A percentile compares a stretch with the other conserved stretches of the same genome.
These are phyloP conservation scores for Oscarella lobularis DNA, from an alignment of 37 sponge, comb jelly and placozoan species.

Conservation along the genomic window DNA sequence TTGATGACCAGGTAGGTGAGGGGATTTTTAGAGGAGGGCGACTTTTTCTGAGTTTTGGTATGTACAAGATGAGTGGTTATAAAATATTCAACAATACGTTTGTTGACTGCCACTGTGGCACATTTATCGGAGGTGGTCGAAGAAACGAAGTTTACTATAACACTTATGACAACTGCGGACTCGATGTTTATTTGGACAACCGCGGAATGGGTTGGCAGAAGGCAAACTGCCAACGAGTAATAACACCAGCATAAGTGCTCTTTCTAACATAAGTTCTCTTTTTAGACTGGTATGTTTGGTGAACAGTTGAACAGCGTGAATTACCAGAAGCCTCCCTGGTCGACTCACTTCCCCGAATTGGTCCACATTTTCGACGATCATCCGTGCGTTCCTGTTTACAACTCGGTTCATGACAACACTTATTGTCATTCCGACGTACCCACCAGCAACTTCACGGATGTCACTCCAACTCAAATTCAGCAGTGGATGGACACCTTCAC, in stretches of 20 bases:
- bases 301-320: conserved; percentile 21
- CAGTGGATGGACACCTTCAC: not conserved
- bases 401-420: conserved; percentile 9
- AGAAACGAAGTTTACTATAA: conserved; percentile 19
- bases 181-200: conserved; percentile 24
- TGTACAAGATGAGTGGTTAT: conserved; percentile 47
- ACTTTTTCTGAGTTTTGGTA: too few relatives aligned
- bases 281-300: conserved; percentile 18
- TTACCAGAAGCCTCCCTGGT: conserved; percentile 39
- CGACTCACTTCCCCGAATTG: conserved; percentile 20
- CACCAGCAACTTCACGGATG: not conserved
- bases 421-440: conserved; percentile 10
- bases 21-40: too few relatives aligned
- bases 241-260: too few relatives aligned
- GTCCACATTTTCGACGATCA: conserved; percentile 28
- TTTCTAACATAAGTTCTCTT: not conserved
- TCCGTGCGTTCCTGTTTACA: conserved; percentile 29
- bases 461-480: not conserved
- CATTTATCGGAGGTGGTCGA: conserved; percentile 32
- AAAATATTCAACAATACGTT: conserved; percentile 31
- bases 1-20: conserved; percentile 35
- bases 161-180: conserved; percentile 18
- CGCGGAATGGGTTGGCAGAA: conserved; percentile 29
- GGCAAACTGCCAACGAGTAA: conserved; percentile 11
- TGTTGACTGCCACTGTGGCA: conserved; percentile 22